Evolutionary conservation across 1,140 invertebrate genomes (phyloP).

Genomic region (Thaumatotibia leucotreta): DNA sequence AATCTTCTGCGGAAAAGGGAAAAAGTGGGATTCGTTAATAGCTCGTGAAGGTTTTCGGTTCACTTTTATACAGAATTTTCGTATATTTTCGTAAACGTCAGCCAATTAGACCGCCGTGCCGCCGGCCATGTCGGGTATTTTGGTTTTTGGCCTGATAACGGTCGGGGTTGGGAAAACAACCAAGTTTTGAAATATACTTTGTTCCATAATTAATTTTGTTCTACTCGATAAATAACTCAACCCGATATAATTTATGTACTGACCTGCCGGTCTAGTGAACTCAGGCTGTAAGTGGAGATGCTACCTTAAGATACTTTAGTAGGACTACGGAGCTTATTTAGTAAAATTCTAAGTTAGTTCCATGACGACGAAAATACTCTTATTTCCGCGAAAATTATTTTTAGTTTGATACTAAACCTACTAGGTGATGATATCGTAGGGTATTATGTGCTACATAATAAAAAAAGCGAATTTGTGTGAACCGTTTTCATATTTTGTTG

Average conservation of each 20-base stretch:
- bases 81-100: neutral
- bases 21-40: neutral
- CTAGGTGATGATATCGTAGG: no score
- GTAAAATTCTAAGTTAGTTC: no score
- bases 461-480: no score
- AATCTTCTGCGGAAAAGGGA: neutral
- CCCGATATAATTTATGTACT: neutral
- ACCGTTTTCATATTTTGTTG: no score
- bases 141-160: neutral
- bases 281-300: neutral
- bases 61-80: neutral
- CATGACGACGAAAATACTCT: no score
- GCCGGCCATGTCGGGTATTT: neutral
- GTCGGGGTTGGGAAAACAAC: neutral
- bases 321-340: no score
- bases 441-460: no score
- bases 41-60: neutral
- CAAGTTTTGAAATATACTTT: neutral
- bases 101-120: neutral
- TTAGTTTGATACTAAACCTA: no score
- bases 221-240: neutral
- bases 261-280: no score
- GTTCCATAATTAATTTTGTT: neutral
- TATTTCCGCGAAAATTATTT: no score
- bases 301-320: no score